phyloP scores from a whole-genome alignment of 2,797 vertebrate genomes.

The Lagodon rhomboides region DNA sequence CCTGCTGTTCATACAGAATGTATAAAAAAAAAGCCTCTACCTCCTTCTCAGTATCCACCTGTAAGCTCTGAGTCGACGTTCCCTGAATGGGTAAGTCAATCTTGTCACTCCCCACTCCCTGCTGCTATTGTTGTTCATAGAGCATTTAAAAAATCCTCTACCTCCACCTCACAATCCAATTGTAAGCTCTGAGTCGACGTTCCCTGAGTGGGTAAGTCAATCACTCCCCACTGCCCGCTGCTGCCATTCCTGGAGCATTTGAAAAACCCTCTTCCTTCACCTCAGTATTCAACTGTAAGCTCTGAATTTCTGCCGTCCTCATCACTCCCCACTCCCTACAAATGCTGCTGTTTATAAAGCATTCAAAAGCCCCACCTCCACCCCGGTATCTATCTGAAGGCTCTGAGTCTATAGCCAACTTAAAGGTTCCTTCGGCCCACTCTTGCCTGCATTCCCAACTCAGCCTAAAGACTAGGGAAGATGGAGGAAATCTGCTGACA shows the following conservation, averaged over 20 bases:
- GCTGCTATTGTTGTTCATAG: background rate
- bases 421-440: too few species aligned
- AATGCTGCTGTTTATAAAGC: too few species aligned
- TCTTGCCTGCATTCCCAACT: too few species aligned
- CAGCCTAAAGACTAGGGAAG: too few species aligned
- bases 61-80: background rate
- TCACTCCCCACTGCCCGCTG: background rate
- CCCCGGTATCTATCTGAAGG: too few species aligned
- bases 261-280: background rate
- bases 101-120: background rate
- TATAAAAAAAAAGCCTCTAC: background rate
- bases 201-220: background rate
- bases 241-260: background rate
- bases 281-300: background rate
- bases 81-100: background rate
- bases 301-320: background rate
- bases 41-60: background rate
- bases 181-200: background rate
- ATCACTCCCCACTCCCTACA: background rate
- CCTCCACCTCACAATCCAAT: background rate
- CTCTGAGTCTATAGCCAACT: too few species aligned
- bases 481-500: too few species aligned
- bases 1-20: background rate
- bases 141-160: background rate
- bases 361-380: too few species aligned